phyloP scores from a whole-genome alignment of 2,888 invertebrate genomes.

The Microdon myrmicae region DNA sequence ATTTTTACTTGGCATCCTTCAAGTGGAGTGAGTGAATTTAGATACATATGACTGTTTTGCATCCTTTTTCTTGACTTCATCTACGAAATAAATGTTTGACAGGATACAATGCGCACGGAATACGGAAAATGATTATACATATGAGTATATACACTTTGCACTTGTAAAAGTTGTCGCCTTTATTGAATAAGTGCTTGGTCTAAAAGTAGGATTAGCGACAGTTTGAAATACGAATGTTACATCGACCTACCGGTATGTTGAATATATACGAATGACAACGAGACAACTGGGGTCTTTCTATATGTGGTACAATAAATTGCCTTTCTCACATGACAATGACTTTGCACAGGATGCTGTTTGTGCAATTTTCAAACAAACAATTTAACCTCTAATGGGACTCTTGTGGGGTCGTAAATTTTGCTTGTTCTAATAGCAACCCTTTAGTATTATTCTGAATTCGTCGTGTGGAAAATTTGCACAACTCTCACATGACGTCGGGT shows the following conservation, averaged over 20 bases:
- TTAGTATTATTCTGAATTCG: conserved; percentile 35
- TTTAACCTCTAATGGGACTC: conserved; percentile 55
- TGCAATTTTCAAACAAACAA: conserved; percentile 51
- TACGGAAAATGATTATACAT: no score
- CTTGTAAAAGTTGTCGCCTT: conserved; percentile 25
- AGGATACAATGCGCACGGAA: no score
- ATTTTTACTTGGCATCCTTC: no score
- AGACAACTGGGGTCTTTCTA: conserved; percentile 5
- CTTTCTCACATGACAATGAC: conserved; percentile 20
- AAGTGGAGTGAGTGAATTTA: no score
- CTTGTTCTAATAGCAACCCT: conserved; percentile 28
- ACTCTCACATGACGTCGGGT: conserved; percentile 16
- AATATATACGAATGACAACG: conserved; percentile 36
- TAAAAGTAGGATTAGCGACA: conserved; percentile 7
- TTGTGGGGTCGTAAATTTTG: conserved; percentile 57
- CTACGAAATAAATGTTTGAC: no score
- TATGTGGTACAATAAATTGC: conserved; percentile 38
- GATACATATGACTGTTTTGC: conserved; percentile 29
- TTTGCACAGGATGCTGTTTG: conserved; percentile 18
- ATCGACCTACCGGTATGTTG: conserved; percentile 6
- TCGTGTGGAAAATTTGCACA: conserved; percentile 47
- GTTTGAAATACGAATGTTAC: conserved; percentile 29
- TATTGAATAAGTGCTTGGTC: no score
- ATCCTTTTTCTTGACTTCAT: no score
- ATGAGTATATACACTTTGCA: no score